Conservation (phyloP, 2,888 invertebrate species). For the Hyposoter dolosus region DNA sequence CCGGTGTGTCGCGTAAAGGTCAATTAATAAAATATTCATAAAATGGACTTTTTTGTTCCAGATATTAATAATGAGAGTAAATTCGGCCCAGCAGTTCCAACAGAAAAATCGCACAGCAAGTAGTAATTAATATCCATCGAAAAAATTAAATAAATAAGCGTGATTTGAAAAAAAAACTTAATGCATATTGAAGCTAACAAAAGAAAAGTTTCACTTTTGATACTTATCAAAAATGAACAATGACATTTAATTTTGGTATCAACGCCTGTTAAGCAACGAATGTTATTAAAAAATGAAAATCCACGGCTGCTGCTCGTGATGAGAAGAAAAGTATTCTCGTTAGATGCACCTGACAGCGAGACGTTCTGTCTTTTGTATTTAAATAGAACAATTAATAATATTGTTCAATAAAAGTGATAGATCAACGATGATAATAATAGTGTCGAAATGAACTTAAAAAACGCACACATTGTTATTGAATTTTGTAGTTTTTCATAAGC, state of each 20-base stretch:
- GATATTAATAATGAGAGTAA: slow-evolving; percentile 72
- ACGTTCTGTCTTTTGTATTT: background rate
- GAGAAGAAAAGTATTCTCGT: background rate
- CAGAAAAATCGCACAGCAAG: slow-evolving; percentile 59
- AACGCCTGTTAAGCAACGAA: background rate
- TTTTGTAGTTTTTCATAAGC: slow-evolving; percentile 49
- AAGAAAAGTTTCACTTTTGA: background rate
- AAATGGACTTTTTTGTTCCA: slow-evolving; percentile 52
- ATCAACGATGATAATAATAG: slow-evolving; percentile 12
- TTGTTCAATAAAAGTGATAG: slow-evolving; percentile 1
- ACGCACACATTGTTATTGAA: slow-evolving; percentile 26
- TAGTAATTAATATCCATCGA: slow-evolving; percentile 26
- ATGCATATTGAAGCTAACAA: slow-evolving; percentile 1
- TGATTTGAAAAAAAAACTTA: slow-evolving; percentile 12
- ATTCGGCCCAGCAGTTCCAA: slow-evolving; percentile 73
- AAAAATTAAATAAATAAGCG: background rate
- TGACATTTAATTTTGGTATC: too few species aligned
- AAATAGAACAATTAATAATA: background rate
- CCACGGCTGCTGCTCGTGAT: background rate
- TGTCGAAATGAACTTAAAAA: slow-evolving; percentile 4
- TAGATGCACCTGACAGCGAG: background rate
- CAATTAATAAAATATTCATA: background rate
- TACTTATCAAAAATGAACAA: too few species aligned
- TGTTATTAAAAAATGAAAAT: background rate
- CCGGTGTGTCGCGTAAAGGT: background rate